A percentile compares a stretch with the other conserved stretches of the same genome.
These are phyloP conservation scores for Chondrosia reniformis DNA, from an alignment of 37 sponge, comb jelly and placozoan species.

Conservation along the genomic window DNA sequence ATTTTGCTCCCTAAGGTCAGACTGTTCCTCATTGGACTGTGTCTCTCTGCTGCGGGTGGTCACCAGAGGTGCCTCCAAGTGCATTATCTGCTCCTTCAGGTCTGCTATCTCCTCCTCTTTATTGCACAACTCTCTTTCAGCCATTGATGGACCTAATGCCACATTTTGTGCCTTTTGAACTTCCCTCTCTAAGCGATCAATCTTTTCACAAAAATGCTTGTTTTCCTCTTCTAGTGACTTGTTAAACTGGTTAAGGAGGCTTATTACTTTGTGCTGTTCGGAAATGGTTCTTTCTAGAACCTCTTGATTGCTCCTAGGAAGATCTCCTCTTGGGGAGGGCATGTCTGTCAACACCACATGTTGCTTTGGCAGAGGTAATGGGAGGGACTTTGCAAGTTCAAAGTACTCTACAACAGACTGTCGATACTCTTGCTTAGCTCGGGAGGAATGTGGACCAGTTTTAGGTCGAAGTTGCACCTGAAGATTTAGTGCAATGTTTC, in stretches of 20 bases:
- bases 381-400: constrained; percentile 15
- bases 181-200: constrained; percentile 19
- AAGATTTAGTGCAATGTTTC: too few relatives aligned
- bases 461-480: too few relatives aligned
- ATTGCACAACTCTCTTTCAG: constrained; percentile 14
- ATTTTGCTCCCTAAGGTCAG: constrained; percentile 51
- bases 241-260: constrained; percentile 43
- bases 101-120: constrained; percentile 37
- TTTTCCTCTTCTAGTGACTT: constrained; percentile 45
- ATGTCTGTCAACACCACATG: too few relatives aligned
- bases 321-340: background rate
- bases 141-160: background rate
- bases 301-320: background rate
- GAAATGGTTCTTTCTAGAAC: constrained; percentile 48
- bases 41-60: background rate
- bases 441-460: too few relatives aligned
- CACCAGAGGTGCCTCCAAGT: background rate
- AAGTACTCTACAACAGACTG: constrained; percentile 19
- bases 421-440: background rate
- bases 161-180: background rate
- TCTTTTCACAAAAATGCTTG: constrained; percentile 8
- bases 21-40: background rate
- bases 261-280: constrained; percentile 56
- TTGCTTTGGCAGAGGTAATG: too few relatives aligned
- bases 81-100: constrained; percentile 16